Evolutionary conservation across 1,140 invertebrate genomes (phyloP).

Genomic region (Brachionus calyciflorus): DNA sequence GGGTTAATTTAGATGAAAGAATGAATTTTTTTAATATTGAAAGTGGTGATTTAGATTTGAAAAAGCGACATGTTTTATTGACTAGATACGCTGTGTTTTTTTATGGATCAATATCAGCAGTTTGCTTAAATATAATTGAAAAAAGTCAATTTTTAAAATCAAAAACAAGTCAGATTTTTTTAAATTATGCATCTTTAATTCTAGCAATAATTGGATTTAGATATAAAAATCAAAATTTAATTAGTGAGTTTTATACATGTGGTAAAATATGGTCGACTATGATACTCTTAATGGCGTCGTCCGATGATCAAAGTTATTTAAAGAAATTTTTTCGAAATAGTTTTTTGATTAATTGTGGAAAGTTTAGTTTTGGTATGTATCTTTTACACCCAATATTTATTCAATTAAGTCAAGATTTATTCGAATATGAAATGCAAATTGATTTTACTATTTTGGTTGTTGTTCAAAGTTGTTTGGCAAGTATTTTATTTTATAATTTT

Average conservation of each 20-base stretch:
- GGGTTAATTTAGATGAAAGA: slow-evolving; percentile 5
- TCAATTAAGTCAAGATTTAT: neutral
- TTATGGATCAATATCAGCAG: neutral
- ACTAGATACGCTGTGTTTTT: slow-evolving; percentile 24
- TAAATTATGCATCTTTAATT: neutral
- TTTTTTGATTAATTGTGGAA: slow-evolving; percentile 24
- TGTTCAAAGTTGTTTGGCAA: neutral
- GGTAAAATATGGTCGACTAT: slow-evolving; percentile 22
- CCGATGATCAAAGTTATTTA: neutral
- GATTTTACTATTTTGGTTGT: neutral
- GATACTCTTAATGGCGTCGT: neutral
- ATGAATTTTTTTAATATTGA: neutral
- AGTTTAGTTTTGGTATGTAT: slow-evolving; percentile 18
- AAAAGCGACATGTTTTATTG: neutral
- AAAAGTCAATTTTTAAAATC: neutral
- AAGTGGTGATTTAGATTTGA: slow-evolving; percentile 1
- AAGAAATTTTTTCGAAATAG: neutral
- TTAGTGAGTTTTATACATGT: slow-evolving; percentile 14
- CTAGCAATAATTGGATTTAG: neutral
- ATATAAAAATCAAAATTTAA: slow-evolving; percentile 16
- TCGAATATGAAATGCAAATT: slow-evolving; percentile 5
- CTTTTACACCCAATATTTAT: slow-evolving; percentile 38
- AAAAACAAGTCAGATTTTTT: neutral
- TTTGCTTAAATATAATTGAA: neutral
- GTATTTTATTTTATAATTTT: slow-evolving; percentile 5